phyloP scores from a whole-genome alignment of 2,888 invertebrate species.

The Slavum lentiscoides region DNA sequence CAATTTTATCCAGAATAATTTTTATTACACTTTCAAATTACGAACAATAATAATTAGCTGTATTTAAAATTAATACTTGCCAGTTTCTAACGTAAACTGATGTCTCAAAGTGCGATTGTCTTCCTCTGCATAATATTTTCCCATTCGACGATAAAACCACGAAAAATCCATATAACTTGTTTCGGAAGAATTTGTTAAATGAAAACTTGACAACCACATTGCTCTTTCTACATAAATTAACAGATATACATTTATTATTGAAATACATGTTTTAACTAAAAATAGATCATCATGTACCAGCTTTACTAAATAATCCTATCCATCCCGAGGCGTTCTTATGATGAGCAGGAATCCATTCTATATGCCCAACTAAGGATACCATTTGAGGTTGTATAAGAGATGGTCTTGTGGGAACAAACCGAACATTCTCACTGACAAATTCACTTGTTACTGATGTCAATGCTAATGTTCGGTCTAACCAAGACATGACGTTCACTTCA shows the following conservation, averaged over 20 bases:
- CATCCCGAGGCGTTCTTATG: conserved; percentile 43
- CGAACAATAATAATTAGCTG: neutral
- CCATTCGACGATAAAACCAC: conserved; percentile 51
- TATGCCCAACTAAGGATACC: conserved; percentile 45
- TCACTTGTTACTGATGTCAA: conserved; percentile 49
- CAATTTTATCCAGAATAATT: no score
- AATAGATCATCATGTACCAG: conserved; percentile 2
- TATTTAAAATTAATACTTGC: neutral
- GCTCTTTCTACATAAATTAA: conserved; percentile 28
- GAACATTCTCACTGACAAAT: conserved; percentile 50
- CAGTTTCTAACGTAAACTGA: conserved; percentile 49
- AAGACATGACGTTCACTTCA: conserved; percentile 50
- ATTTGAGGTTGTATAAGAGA: conserved; percentile 49
- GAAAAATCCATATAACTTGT: conserved; percentile 51
- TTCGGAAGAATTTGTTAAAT: conserved; percentile 46
- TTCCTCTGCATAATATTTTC: conserved; percentile 50
- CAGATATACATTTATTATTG: neutral
- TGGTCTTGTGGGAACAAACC: conserved; percentile 48
- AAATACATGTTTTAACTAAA: no score
- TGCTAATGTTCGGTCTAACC: conserved; percentile 50
- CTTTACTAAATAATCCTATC: conserved; percentile 49
- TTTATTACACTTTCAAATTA: neutral
- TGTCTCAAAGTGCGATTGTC: conserved; percentile 45
- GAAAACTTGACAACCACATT: conserved; percentile 46
- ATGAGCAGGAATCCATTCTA: conserved; percentile 49